phyloP scores from a whole-genome alignment of 2,797 vertebrate species.

The Bothrops alternatus region DNA sequence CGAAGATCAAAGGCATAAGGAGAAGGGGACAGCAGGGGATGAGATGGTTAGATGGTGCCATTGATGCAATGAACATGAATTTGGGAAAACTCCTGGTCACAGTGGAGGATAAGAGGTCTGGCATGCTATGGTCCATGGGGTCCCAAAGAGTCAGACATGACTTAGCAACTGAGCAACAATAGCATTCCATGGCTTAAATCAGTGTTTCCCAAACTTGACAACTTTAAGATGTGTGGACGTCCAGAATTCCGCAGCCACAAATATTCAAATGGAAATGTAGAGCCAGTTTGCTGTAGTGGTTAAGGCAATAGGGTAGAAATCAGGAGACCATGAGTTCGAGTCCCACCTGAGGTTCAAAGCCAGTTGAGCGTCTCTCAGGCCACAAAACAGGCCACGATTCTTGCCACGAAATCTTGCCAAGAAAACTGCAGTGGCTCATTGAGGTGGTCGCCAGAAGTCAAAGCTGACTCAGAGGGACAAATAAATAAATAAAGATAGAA shows the following conservation, averaged over 20 bases:
- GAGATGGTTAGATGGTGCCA: no score
- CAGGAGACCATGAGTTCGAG: not conserved
- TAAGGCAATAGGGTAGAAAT: not conserved
- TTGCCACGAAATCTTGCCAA: not conserved
- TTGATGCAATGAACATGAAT: no score
- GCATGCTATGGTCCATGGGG: no score
- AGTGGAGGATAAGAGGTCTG: no score
- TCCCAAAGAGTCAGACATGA: no score
- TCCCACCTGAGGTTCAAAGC: not conserved
- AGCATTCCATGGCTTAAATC: not conserved
- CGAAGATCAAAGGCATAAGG: no score
- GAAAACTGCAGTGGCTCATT: no score
- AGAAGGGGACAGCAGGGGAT: no score
- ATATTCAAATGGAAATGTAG: not conserved
- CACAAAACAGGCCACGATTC: not conserved
- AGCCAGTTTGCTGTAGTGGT: not conserved
- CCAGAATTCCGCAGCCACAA: not conserved
- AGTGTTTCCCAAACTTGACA: not conserved
- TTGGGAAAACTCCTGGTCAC: no score
- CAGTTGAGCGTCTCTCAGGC: not conserved
- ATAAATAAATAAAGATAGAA: no score
- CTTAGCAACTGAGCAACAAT: no score
- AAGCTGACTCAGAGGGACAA: not conserved
- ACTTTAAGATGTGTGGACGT: not conserved
- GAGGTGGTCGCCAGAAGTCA: not conserved